Conservation (phyloP, 1,140 invertebrate genomes). For the Listronotus bonariensis region DNA sequence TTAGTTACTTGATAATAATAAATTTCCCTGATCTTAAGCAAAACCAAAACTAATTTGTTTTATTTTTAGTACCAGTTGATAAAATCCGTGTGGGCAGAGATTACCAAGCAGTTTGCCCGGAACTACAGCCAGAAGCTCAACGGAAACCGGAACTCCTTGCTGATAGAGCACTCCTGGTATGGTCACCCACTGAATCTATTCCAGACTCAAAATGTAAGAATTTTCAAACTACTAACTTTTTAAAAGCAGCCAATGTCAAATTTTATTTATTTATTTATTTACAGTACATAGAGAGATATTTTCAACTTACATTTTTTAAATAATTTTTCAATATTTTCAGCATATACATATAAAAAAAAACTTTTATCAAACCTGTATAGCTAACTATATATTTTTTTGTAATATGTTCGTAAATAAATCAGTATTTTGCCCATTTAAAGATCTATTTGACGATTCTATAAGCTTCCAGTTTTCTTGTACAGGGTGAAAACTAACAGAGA, state of each 20-base stretch:
- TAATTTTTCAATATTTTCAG: too few relatives aligned
- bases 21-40: too few relatives aligned
- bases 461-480: too few relatives aligned
- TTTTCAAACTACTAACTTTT: neutral
- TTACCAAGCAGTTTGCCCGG: slow-evolving; percentile 90
- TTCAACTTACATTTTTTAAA: neutral
- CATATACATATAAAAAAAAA: too few relatives aligned
- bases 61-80: slow-evolving; percentile 72
- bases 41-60: slow-evolving; percentile 3
- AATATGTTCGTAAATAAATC: too few relatives aligned
- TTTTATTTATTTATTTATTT: neutral
- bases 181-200: slow-evolving; percentile 90
- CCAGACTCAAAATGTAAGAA: slow-evolving; percentile 83
- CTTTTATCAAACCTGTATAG: too few relatives aligned
- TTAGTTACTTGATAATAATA: too few relatives aligned
- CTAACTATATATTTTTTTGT: too few relatives aligned
- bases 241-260: neutral
- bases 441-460: too few relatives aligned
- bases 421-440: too few relatives aligned
- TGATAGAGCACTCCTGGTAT: slow-evolving; percentile 90
- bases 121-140: slow-evolving; percentile 66
- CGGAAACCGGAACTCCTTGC: slow-evolving; percentile 65
- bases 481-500: too few relatives aligned
- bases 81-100: slow-evolving; percentile 93
- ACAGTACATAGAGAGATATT: neutral